Evolutionary conservation across 2,113 vertebrate genomes (phyloP).

Genomic region (Ciconia stormi): DNA sequence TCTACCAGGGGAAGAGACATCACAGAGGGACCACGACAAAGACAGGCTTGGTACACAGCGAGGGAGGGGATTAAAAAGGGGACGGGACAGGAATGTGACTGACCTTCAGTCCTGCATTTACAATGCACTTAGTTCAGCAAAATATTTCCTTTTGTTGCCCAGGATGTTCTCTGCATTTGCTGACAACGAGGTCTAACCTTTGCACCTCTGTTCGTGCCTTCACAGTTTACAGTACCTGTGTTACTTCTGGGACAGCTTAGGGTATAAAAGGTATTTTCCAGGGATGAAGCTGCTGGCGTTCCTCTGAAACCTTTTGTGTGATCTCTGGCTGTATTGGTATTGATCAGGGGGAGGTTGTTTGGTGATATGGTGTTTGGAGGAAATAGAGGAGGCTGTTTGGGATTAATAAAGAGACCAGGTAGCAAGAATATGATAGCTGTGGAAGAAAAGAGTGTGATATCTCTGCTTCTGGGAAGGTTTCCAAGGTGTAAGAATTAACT

Average conservation of each 20-base stretch:
- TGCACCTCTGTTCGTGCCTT: background rate
- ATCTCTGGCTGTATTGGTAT: background rate
- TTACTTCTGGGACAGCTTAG: background rate
- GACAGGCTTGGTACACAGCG: background rate
- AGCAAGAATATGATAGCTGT: background rate
- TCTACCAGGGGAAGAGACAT: background rate
- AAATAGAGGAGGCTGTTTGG: background rate
- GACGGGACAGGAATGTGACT: background rate
- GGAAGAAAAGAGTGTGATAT: background rate
- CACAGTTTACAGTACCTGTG: background rate
- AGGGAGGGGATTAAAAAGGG: background rate
- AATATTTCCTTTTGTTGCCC: background rate
- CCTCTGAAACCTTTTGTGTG: background rate
- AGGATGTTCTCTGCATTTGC: background rate
- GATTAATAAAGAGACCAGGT: background rate
- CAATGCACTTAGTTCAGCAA: background rate
- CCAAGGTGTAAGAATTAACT: background rate
- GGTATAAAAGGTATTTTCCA: background rate
- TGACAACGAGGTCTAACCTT: background rate
- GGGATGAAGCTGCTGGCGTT: background rate
- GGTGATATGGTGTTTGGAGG: background rate
- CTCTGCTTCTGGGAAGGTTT: background rate
- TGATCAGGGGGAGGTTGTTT: background rate
- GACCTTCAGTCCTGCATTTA: slow-evolving; percentile 8
- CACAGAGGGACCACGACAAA: background rate